A percentile compares a stretch with the other conserved stretches of the same genome.
Evolutionary conservation across 2,888 invertebrate species (phyloP).

Genomic region (Timema cristinae): DNA sequence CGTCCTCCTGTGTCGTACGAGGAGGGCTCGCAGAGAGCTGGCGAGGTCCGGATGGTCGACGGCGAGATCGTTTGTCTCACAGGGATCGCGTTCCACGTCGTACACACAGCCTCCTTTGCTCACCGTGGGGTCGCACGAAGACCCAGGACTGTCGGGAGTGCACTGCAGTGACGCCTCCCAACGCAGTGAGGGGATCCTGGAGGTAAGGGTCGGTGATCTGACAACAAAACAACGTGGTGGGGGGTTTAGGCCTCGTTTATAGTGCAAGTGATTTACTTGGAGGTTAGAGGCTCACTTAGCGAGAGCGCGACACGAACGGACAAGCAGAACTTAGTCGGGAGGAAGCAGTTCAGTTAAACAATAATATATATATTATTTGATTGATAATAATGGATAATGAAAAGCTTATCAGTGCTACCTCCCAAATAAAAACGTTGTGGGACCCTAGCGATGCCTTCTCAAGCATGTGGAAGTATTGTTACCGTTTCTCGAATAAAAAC

Average conservation of each 20-base stretch:
- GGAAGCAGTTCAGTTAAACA: too few relatives aligned
- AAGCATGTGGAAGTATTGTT: too few relatives aligned
- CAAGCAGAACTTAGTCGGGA: too few relatives aligned
- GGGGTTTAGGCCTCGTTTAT: constrained; percentile 34
- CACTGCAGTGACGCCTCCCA: constrained; percentile 26
- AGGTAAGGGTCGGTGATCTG: constrained; percentile 43
- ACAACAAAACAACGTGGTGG: constrained; percentile 41
- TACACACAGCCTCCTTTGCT: constrained; percentile 58
- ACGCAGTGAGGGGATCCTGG: constrained; percentile 26
- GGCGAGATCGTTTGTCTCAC: constrained; percentile 66
- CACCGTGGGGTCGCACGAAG: constrained; percentile 33
- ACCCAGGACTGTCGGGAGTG: constrained; percentile 26
- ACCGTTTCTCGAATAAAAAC: too few relatives aligned
- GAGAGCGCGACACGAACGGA: too few relatives aligned
- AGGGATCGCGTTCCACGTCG: constrained; percentile 73
- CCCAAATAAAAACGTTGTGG: too few relatives aligned
- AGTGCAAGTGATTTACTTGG: constrained; percentile 32
- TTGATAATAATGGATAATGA: too few relatives aligned
- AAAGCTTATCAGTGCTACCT: too few relatives aligned
- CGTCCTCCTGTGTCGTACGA: constrained; percentile 51
- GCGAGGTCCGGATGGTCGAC: constrained; percentile 48
- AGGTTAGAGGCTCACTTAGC: too few relatives aligned
- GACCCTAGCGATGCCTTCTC: too few relatives aligned
- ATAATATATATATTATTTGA: too few relatives aligned
- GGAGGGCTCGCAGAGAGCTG: constrained; percentile 47